Evolutionary conservation across 2,797 vertebrate species (phyloP), one percentile per base, ranked within the genome.

Genomic region (Orientallactaga sibirica): DNA sequence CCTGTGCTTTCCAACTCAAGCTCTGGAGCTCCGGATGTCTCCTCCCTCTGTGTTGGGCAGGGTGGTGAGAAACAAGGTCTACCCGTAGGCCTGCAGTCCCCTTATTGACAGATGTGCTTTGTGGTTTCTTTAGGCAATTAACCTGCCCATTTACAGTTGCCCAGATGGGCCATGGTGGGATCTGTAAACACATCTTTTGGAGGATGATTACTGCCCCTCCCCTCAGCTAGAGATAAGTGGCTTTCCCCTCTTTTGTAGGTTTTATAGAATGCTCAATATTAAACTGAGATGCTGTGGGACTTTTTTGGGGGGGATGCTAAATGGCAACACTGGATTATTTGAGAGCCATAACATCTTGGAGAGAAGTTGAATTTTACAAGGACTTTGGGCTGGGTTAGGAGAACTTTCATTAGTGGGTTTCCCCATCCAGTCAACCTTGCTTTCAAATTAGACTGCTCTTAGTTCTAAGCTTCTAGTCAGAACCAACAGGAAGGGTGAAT

Each of bases 1-100:
- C 43, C 33, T 90, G 85, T 68, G 62, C 55, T 95, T 74, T 89
- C 61, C 85, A 94, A 94, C 19, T 87, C 66, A 94, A 94, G 88
- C 61, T 95, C 55, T n/a, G 6, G 68, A 61, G 52, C 74, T 95
- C 73, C 48, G 25, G 71, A 41, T 73, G 66, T 55, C 66, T 93
- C 27, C 61, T 89, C 37, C 74, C 5, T 89, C 61, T 83, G 9
- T 77, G 25, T 88, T 96, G 84, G 84, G 84, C 25, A 18, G 43
- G 20, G 12, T 88, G 37, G n/a, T 66, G 68, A 95, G 83, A 71
- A 83, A 86, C 70, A 82, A 55, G 52, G 88, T 95, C 80, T 88
- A 19, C 37, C 37, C 7, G 74, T 85, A 61, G 24, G 15, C 33
- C 25, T 61, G 68, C 19, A 92, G 76, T 20, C 15, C 11, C 16